These are phyloP conservation scores for Phalacrocorax aristotelis DNA, from an alignment of 2,113 vertebrate genomes.

Conservation along the genomic window DNA sequence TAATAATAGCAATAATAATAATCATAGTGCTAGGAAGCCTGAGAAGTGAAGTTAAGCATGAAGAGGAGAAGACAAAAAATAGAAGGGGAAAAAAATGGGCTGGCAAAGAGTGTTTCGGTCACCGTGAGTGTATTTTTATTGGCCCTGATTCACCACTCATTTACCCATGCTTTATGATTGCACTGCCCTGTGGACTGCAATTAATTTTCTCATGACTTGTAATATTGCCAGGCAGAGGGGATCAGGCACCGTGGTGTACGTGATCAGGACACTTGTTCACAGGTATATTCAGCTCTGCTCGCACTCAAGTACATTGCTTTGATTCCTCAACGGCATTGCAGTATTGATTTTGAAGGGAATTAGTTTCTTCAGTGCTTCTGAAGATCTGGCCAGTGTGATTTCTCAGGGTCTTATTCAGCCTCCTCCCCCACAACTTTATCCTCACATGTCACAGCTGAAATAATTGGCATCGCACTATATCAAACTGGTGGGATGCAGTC, in stretches of 20 bases:
- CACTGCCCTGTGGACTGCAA: not conserved
- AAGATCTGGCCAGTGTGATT: conserved; percentile 33
- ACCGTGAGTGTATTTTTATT: not conserved
- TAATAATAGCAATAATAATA: conserved; percentile 69
- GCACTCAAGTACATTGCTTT: conserved; percentile 6
- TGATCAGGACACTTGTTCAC: conserved; percentile 11
- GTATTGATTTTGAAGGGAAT: conserved; percentile 67
- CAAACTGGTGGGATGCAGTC: not conserved
- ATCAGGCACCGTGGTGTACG: not conserved
- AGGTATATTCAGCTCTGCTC: conserved; percentile 3
- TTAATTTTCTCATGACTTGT: conserved; percentile 29
- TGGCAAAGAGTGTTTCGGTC: not conserved
- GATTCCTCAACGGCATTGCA: conserved; percentile 57
- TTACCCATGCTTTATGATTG: conserved; percentile 14
- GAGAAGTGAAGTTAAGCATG: conserved; percentile 52
- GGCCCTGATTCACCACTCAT: not conserved
- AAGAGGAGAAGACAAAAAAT: conserved; percentile 30
- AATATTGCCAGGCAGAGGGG: not conserved
- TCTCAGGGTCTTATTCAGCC: conserved; percentile 3
- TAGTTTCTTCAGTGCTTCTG: conserved; percentile 51
- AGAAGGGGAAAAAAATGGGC: not conserved
- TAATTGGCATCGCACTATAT: conserved; percentile 47
- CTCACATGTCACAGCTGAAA: conserved; percentile 34
- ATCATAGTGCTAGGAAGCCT: conserved; percentile 31
- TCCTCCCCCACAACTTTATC: conserved; percentile 47